Percentiles rank a stretch among this genome's conserved stretches.
Evolutionary conservation across 2,113 vertebrate species (phyloP).

Genomic region (Phaethornis superciliosus): DNA sequence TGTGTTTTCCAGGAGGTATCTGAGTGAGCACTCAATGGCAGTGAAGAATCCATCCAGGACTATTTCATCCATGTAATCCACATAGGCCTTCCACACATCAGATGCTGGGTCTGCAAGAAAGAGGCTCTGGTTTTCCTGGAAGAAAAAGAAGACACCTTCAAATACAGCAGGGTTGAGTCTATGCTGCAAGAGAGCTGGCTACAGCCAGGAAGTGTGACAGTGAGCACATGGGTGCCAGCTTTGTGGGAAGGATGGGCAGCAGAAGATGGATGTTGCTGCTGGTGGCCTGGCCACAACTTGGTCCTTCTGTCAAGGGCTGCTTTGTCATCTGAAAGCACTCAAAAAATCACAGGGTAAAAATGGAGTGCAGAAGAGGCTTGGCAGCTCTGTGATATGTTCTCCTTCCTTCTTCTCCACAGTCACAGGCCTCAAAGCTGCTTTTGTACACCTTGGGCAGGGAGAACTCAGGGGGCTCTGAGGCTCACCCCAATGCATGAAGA

Average conservation of each 20-base stretch:
- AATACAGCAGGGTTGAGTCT: not conserved
- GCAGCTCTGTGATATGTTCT: not conserved
- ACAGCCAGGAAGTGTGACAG: not conserved
- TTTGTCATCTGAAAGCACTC: not conserved
- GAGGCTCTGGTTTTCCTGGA: conserved; percentile 85
- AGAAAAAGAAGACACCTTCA: not conserved
- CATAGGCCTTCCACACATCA: conserved; percentile 84
- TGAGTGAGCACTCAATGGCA: conserved; percentile 87
- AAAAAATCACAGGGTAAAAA: not conserved
- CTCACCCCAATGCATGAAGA: not conserved
- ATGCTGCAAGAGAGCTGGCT: not conserved
- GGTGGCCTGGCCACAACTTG: accelerated
- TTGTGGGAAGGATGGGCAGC: accelerated
- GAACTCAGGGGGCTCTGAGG: not conserved
- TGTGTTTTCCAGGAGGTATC: conserved; percentile 90
- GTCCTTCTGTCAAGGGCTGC: not conserved
- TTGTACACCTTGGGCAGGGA: not conserved
- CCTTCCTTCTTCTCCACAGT: not conserved
- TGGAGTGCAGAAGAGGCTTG: not conserved
- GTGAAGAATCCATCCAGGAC: conserved; percentile 88
- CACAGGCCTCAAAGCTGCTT: not conserved
- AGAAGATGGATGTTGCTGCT: not conserved
- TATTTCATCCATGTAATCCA: conserved; percentile 89
- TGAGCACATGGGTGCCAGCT: not conserved
- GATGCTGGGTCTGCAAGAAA: conserved; percentile 81